Evolutionary conservation across 2,888 invertebrate genomes (phyloP).

Genomic region (Acleris emargana): DNA sequence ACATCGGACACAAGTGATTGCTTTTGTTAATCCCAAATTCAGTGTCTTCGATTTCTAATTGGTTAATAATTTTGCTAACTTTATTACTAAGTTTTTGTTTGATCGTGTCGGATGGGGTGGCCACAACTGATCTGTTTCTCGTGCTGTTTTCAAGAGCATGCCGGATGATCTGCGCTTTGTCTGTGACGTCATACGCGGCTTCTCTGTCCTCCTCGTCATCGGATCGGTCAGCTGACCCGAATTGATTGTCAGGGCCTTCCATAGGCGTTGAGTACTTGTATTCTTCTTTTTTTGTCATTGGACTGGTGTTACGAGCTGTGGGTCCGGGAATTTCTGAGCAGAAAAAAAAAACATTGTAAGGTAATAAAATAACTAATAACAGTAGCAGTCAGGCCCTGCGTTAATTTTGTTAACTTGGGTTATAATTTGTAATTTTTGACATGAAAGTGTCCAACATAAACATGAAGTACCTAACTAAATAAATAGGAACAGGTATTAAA

Average conservation of each 20-base stretch:
- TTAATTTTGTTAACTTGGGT: too few species aligned
- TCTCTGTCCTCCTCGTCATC: constrained; percentile 85
- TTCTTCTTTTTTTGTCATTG: constrained; percentile 83
- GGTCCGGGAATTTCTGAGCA: constrained; percentile 90
- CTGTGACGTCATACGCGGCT: constrained; percentile 48
- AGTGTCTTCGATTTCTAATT: constrained; percentile 49
- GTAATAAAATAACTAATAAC: too few species aligned
- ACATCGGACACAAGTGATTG: constrained; percentile 42
- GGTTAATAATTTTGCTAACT: constrained; percentile 35
- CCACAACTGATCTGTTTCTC: constrained; percentile 56
- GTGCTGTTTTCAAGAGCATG: constrained; percentile 52
- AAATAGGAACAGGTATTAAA: too few species aligned
- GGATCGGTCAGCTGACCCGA: constrained; percentile 88
- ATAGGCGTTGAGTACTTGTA: constrained; percentile 71
- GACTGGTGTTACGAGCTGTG: constrained; percentile 82
- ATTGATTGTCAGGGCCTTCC: constrained; percentile 86
- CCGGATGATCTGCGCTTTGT: constrained; percentile 40
- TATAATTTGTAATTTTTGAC: too few species aligned
- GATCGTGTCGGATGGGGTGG: constrained; percentile 48
- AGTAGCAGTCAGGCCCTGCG: too few species aligned
- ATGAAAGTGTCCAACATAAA: too few species aligned
- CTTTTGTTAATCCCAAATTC: constrained; percentile 47
- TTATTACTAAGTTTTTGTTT: constrained; percentile 64
- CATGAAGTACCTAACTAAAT: too few species aligned
- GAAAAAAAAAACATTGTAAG: constrained; percentile 2